A percentile compares a stretch with the other conserved stretches of the same genome.
Conservation (phyloP, 1,140 invertebrate species). For the Xylocopa sonorina region DNA sequence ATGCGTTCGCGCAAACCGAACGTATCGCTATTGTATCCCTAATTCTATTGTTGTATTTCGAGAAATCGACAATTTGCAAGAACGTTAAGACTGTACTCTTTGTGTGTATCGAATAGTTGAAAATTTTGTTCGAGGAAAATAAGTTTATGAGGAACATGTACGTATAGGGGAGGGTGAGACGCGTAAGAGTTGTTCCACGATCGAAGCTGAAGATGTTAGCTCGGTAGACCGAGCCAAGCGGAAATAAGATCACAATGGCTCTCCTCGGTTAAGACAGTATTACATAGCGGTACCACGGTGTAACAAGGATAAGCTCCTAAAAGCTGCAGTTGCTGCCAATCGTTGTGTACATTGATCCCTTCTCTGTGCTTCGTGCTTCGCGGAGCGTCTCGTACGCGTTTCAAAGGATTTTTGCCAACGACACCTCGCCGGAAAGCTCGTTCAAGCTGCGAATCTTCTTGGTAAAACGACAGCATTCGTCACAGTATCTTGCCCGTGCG, state of each 20-base stretch:
- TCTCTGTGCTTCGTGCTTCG: constrained; percentile 42
- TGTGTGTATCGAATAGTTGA: neutral
- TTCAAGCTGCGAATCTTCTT: neutral
- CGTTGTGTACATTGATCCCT: constrained; percentile 47
- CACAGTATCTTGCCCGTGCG: neutral
- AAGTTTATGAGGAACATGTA: no score
- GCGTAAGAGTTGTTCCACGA: neutral
- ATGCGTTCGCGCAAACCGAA: neutral
- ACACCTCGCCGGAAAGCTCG: constrained; percentile 39
- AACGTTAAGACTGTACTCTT: no score
- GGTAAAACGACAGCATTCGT: neutral
- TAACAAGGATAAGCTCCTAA: constrained; percentile 62
- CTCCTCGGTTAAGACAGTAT: constrained; percentile 47
- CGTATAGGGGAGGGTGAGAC: no score
- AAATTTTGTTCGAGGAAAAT: neutral
- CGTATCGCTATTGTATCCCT: neutral
- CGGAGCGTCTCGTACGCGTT: constrained; percentile 42
- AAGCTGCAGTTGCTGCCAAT: constrained; percentile 45
- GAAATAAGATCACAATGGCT: constrained; percentile 56
- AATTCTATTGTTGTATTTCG: no score
- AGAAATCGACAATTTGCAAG: no score
- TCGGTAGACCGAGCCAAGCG: neutral
- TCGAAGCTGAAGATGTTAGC: constrained; percentile 11
- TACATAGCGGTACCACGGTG: constrained; percentile 52
- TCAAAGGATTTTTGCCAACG: constrained; percentile 41